Evolutionary conservation across 2,113 vertebrate genomes (phyloP).

Genomic region (Aptenodytes forsteri): DNA sequence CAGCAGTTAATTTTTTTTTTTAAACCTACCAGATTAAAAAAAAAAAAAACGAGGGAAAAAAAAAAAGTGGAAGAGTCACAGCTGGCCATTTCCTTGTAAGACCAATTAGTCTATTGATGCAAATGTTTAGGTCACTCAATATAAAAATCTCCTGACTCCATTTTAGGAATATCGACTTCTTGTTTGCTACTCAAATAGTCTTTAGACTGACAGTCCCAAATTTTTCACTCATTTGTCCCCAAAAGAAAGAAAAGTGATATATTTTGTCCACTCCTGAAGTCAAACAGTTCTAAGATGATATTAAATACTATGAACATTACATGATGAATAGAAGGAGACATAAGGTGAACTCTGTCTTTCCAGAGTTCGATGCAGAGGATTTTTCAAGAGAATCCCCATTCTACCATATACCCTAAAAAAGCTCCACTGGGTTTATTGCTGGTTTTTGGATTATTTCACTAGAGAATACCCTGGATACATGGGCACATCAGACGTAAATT

Average conservation of each 20-base stretch:
- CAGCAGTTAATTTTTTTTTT: constrained; percentile 5
- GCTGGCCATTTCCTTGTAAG: constrained; percentile 29
- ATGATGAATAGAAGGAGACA: background rate
- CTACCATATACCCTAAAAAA: background rate
- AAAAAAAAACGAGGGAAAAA: background rate
- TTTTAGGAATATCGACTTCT: background rate
- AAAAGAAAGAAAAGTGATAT: background rate
- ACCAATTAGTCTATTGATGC: constrained; percentile 46
- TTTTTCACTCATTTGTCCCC: background rate
- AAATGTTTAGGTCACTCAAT: constrained; percentile 19
- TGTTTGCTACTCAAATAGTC: background rate
- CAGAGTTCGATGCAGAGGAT: background rate
- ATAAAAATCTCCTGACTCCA: background rate
- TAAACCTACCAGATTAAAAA: constrained; percentile 5
- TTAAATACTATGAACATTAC: background rate
- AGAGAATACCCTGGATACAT: background rate
- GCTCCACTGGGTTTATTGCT: constrained; percentile 34
- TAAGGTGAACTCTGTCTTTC: background rate
- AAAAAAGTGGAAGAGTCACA: background rate
- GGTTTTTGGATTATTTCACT: constrained; percentile 20
- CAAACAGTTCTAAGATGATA: background rate
- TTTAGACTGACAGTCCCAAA: background rate
- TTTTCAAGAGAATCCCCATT: background rate
- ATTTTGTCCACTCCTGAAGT: background rate
- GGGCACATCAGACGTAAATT: background rate